phyloP scores from a whole-genome alignment of 2,113 vertebrate genomes.

The Vireo altiloquus region DNA sequence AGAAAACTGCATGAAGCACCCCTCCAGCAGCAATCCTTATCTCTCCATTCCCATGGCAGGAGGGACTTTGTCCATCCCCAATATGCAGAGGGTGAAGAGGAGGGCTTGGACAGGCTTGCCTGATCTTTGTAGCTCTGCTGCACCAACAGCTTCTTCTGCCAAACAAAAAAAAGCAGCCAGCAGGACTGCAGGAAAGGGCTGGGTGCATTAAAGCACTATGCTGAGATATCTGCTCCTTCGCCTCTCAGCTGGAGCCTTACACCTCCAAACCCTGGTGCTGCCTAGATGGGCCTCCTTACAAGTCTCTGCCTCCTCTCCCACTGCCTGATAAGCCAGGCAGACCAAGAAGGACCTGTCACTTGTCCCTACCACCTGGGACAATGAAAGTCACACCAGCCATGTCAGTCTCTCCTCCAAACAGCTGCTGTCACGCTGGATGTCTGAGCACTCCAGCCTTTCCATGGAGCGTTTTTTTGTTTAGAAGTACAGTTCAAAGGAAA shows the following conservation, averaged over 20 bases:
- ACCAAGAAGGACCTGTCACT: neutral
- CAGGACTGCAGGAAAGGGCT: neutral
- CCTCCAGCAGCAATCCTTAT: neutral
- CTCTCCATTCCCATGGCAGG: neutral
- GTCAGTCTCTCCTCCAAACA: neutral
- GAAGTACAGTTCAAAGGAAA: neutral
- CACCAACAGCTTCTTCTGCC: neutral
- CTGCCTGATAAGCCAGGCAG: neutral
- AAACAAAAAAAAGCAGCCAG: neutral
- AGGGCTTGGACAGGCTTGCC: neutral
- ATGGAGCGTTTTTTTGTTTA: neutral
- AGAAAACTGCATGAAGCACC: neutral
- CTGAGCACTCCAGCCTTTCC: neutral
- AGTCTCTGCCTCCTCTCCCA: neutral
- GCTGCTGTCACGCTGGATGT: neutral
- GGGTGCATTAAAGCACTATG: neutral
- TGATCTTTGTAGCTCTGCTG: neutral
- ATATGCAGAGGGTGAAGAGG: neutral
- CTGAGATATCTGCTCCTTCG: neutral
- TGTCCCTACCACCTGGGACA: neutral
- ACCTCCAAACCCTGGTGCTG: neutral
- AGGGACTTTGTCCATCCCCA: neutral
- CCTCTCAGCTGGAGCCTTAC: neutral
- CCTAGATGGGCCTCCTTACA: neutral
- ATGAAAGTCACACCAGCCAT: neutral